Evolutionary conservation across 2,113 vertebrate genomes (phyloP).

Genomic region (Dasypus novemcinctus): DNA sequence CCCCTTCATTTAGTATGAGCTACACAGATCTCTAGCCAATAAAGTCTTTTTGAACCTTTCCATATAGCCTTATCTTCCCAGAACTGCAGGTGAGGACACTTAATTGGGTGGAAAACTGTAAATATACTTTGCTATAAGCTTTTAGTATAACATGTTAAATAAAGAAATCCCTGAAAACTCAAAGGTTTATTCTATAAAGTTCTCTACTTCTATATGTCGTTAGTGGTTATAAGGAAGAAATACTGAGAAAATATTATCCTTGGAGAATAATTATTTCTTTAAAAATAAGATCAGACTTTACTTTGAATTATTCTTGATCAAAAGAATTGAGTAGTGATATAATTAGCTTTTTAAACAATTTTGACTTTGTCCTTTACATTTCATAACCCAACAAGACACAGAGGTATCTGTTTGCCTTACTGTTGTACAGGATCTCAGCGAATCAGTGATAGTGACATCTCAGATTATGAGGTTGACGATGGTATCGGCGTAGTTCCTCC

Average conservation of each 20-base stretch:
- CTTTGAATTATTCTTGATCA: slow-evolving; percentile 44
- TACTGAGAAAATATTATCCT: slow-evolving; percentile 11
- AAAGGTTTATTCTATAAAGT: not conserved
- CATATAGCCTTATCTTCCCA: not conserved
- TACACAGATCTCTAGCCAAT: not conserved
- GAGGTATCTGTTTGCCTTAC: slow-evolving; percentile 88
- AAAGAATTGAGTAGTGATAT: slow-evolving; percentile 43
- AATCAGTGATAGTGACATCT: slow-evolving; percentile 97
- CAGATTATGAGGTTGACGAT: slow-evolving; percentile 98
- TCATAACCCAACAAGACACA: slow-evolving; percentile 76
- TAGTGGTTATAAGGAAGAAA: not conserved
- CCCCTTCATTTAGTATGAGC: not conserved
- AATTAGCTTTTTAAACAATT: not conserved
- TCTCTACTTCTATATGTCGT: not conserved
- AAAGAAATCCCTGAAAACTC: not conserved
- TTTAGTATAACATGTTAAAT: not conserved
- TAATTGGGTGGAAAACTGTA: not conserved
- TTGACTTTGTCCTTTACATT: slow-evolving; percentile 62
- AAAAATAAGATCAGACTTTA: slow-evolving; percentile 5
- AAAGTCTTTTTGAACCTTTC: not conserved
- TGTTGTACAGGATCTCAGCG: slow-evolving; percentile 96
- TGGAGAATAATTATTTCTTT: not conserved
- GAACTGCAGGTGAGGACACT: not conserved
- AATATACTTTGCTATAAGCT: not conserved
- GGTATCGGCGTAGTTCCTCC: slow-evolving; percentile 95